Evolutionary conservation across 2,113 vertebrate genomes (phyloP).

Genomic region (Corythaeola cristata): DNA sequence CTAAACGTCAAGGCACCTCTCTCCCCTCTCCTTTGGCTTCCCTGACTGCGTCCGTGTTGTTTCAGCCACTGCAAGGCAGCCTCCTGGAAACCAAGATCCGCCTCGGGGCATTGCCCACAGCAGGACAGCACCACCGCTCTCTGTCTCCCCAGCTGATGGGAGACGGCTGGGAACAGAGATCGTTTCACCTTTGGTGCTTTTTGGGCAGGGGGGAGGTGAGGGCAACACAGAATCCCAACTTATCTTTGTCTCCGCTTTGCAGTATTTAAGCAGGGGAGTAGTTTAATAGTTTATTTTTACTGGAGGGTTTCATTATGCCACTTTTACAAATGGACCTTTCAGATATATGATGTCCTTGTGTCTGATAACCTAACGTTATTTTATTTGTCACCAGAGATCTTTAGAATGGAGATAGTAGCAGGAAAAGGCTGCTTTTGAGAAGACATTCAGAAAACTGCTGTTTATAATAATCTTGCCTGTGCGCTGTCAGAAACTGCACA

Average conservation of each 20-base stretch:
- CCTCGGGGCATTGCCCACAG: not conserved
- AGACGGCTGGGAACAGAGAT: not conserved
- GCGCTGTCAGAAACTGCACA: not conserved
- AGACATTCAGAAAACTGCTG: not conserved
- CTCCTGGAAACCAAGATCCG: not conserved
- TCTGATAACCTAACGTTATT: not conserved
- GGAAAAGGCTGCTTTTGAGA: not conserved
- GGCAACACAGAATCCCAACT: not conserved
- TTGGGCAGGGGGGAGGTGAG: not conserved
- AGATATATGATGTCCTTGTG: accelerated
- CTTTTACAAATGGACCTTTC: not conserved
- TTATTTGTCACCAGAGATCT: not conserved
- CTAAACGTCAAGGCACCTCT: not conserved
- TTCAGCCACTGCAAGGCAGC: not conserved
- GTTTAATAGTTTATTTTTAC: not conserved
- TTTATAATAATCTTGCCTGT: not conserved
- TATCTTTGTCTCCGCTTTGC: not conserved
- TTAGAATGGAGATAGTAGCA: not conserved
- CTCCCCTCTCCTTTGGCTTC: not conserved
- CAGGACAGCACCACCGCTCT: not conserved
- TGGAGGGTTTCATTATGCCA: not conserved
- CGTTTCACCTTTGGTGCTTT: accelerated
- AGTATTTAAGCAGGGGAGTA: not conserved
- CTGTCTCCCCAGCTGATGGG: not conserved
- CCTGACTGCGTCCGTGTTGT: accelerated